Evolutionary conservation across 1,140 invertebrate genomes (phyloP), one percentile per base, ranked within the genome.

Genomic region (Drosophila nebulosa): DNA sequence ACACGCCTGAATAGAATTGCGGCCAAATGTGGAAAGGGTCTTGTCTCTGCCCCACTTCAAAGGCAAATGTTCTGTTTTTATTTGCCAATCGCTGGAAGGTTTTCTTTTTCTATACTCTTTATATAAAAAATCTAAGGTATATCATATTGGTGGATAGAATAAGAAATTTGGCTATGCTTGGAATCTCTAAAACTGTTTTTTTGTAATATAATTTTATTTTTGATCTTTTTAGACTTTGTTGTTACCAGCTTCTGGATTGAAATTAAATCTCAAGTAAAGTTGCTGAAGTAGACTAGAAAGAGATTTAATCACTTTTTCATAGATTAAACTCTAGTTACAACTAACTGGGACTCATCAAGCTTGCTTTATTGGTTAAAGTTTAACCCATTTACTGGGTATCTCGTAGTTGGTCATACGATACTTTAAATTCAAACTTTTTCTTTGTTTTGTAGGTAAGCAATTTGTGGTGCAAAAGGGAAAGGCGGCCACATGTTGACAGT

Each of bases 401-500:
- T 7, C 0, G n/a, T 10, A 10, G 51, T 26, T 24, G 5, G 3
- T 3, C 30, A 32, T 2, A 42, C 5, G 18, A n/a, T n/a, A 42
- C 27, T 30, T 35, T 7, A 21, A 21, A 12, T 22, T 1, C 12
- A 24, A 26, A 61, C 21, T 35, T 65, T 26, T 62, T 69, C 39
- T 51, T 68, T 27, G 21, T 71, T 64, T 79, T 79, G 60, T n/a
- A 72, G 61, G 67, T 64, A 59, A 64, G 56, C 71, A 84, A 83
- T 83, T 84, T 84, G 51, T 27, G 52, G 32, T 27, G 53, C 46
- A n/a, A 39, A 61, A 32, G 24, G 14, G 30, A 59, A 57, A 57
- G 74, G 65, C 56, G 39, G 78, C 66, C 79, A 83, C 75, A 84
- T 83, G 79, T 75, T 79, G 79, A 79, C 75, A 84, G 79, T 50